These are phyloP conservation scores for Melanchra persicariae DNA, from an alignment of 2,888 invertebrate species.

Conservation along the genomic window DNA sequence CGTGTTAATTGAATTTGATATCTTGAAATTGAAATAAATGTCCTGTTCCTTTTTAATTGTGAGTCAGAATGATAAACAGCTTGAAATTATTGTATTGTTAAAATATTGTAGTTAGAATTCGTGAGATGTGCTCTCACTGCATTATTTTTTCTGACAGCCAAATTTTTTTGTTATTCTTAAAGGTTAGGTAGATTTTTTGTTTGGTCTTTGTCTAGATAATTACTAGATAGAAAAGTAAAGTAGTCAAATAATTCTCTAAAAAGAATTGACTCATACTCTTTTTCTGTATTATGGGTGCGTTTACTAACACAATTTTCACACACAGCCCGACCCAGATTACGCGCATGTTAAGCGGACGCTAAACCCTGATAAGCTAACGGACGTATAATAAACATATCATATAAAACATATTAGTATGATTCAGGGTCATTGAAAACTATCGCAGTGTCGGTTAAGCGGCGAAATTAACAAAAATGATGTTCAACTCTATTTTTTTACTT, in stretches of 20 bases:
- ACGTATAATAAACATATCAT: not conserved
- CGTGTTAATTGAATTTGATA: constrained; percentile 6
- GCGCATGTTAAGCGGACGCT: constrained; percentile 8
- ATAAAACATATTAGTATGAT: constrained; percentile 11
- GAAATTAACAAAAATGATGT: not conserved
- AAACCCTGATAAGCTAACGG: constrained; percentile 30
- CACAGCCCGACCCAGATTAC: not conserved
- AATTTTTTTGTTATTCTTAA: too few relatives aligned
- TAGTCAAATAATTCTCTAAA: not conserved
- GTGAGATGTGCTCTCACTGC: not conserved
- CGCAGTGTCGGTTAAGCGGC: not conserved
- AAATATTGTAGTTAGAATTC: not conserved
- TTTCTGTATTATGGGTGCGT: not conserved
- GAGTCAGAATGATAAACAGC: constrained; percentile 21
- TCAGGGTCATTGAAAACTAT: constrained; percentile 4
- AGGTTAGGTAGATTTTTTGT: too few relatives aligned
- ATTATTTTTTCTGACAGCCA: not conserved
- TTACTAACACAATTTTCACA: constrained; percentile 2
- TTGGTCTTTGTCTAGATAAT: too few relatives aligned
- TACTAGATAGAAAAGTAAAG: too few relatives aligned
- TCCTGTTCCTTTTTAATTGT: constrained; percentile 18
- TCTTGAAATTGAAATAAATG: constrained; percentile 20
- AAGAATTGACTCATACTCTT: not conserved
- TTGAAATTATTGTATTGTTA: not conserved
- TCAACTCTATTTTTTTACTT: constrained; percentile 1